Base-by-base conservation (phyloP, 2,113 vertebrate genomes). In the Aspidoscelis tigris region DNA sequence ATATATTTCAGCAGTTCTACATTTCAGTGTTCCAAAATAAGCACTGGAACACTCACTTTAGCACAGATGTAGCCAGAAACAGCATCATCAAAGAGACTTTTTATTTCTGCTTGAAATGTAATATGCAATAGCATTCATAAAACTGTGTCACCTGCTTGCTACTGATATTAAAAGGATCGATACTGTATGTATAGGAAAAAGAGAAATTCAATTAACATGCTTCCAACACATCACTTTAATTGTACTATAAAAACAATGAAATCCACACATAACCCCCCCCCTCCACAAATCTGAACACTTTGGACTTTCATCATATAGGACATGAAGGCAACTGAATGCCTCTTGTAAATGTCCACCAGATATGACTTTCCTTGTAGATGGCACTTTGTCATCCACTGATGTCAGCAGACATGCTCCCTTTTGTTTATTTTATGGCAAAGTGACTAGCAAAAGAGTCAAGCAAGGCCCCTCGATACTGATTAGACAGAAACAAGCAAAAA, bases 381-480 rank as follows among this genome's bases (percentile, higher is more conserved):
- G 47, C 39, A 72, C 3, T 77, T 66, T 86, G 70, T n/a, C 20
- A 21, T 86, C 33, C 72, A 12, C 0, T 69, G 81, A 43, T 53
- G 20, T 50, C 39, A 14, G 14, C 41, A 16, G 43, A 26, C 55
- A 83, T 75, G 5, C 8, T 80, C 44, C 24, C 81, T 75, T 68
- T 33, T 33, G 39, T 16, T 66, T 78, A 41, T 69, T 84, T 84
- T 68, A 11, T 47, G 65, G 20, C 4, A 61, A 33, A 65, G 0
- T 68, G 58, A n/a, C 20, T 33, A 68, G 69, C 69, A 24, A 22
- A n/a, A 41, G 50, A 79, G 50, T 82, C 76, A 86, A 75, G 16
- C 68, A n/a, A n/a, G n/a, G n/a, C 4, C 55, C 69, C 10, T 0
- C 4, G 20, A 89, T 43, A 1, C 70, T 0, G 0, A 8, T 39